Conservation (phyloP, 1,140 invertebrate species). For the Mylabris phalerata region DNA sequence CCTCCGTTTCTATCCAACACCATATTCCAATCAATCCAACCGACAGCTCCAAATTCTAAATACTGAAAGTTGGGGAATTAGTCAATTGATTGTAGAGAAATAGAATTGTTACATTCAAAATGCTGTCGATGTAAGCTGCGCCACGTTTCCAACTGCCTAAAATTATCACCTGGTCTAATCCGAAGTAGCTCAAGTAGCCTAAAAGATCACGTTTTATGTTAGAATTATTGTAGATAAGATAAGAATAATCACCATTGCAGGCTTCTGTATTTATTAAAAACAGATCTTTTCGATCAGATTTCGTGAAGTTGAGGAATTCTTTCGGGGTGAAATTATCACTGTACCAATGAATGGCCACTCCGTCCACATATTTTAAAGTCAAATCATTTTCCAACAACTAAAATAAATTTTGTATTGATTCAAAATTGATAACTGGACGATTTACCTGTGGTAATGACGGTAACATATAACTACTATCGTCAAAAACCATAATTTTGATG, state of each 20-base stretch:
- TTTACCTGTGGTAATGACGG: conserved; percentile 52
- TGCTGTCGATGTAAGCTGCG: neutral
- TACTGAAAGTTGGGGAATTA: conserved; percentile 50
- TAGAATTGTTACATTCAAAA: neutral
- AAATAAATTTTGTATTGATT: neutral
- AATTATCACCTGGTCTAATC: neutral
- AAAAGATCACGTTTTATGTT: neutral
- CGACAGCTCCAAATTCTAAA: conserved; percentile 50
- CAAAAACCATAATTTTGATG: conserved; percentile 60
- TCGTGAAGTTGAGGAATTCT: conserved; percentile 47
- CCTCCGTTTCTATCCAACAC: conserved; percentile 58
- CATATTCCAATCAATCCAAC: conserved; percentile 74
- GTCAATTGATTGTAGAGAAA: too few species aligned
- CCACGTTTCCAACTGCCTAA: conserved; percentile 2
- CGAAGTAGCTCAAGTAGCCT: neutral
- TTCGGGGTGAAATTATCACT: conserved; percentile 50
- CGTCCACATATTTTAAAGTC: conserved; percentile 61
- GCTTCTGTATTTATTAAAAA: conserved; percentile 74
- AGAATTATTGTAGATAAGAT: neutral
- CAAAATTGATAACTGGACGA: neutral
- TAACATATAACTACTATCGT: conserved; percentile 62
- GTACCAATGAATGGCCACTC: conserved; percentile 77
- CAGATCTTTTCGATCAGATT: conserved; percentile 58
- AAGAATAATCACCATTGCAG: conserved; percentile 49
- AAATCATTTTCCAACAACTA: conserved; percentile 30